Evolutionary conservation across 1,140 invertebrate species (phyloP), one percentile per base, ranked within the genome.

Genomic region (Hesperophylax magnus): DNA sequence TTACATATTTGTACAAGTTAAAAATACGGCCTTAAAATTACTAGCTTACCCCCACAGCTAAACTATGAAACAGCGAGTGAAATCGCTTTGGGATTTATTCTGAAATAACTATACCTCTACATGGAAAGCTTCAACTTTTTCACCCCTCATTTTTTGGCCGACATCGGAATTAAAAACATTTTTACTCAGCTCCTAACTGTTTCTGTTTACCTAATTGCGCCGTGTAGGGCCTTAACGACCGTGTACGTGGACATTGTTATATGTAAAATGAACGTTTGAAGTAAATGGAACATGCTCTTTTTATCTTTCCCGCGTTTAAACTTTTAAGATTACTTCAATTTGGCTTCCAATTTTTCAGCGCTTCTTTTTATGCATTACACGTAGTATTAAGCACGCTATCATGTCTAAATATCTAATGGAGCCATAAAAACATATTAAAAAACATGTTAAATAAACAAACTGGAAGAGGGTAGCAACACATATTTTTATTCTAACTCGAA

Each of bases 211-310:
- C 54, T 72, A 72, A 72, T 72, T 72, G 69, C 54, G 11, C 52
- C 69, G 18, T 11, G 69, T 72, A 27, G 52, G 53, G 69, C 69
- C 69, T 69, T 72, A 72, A 72, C 69, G 69, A 72, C 69, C 47
- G 69, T 54, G 69, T 72, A 53, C 69, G 47, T 54, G 69, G 69
- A 72, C 69, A 72, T 72, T 52, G 69, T 72, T 72, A 72, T 72
- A 72, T 53, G 69, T 20, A 72, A 54, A 72, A 72, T 72, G 52
- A 72, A 27, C 69, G 52, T 72, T 54, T 72, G 20, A 72, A 72
- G 69, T 53, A 53, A 72, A 72, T 72, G 47, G 69, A 72, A 72
- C 47, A 72, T 72, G 47, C 20, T 72, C 69, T 72, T 22, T 72
- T 71, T 71, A 72, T 72, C 69, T 54, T 54, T 72, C 56, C 52